These are phyloP conservation scores for Bos javanicus DNA, from an alignment of 2,113 vertebrate species.

Conservation along the genomic window DNA sequence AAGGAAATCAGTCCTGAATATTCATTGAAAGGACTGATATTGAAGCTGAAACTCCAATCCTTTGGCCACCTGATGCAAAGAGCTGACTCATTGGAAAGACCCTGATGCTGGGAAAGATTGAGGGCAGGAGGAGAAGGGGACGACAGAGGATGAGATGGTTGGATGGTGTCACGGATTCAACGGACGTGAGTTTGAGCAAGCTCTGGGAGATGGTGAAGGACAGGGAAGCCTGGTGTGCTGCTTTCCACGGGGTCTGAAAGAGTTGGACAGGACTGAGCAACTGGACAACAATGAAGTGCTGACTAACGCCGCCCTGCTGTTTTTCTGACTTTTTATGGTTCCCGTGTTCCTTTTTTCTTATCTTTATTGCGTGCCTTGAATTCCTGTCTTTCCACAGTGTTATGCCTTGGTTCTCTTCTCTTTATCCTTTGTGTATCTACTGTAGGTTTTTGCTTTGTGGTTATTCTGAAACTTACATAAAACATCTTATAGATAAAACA, in stretches of 20 bases:
- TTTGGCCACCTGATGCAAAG: not conserved
- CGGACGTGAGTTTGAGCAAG: not conserved
- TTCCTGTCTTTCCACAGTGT: not conserved
- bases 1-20: not conserved
- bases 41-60: not conserved
- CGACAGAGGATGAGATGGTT: not conserved
- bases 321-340: not conserved
- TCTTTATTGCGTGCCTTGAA: not conserved
- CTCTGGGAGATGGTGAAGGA: not conserved
- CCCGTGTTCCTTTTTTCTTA: not conserved
- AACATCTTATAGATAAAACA: not conserved
- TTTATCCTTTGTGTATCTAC: not conserved
- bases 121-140: not conserved
- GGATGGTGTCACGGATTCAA: not conserved
- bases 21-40: not conserved
- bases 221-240: not conserved
- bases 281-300: fast-evolving
- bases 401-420: not conserved
- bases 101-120: not conserved
- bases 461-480: not conserved
- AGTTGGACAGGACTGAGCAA: fast-evolving
- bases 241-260: not conserved
- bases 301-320: not conserved
- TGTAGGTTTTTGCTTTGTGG: not conserved
- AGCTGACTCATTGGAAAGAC: not conserved